A percentile compares a stretch with the other conserved stretches of the same genome.
Conservation (phyloP, 2,888 invertebrate species). For the Drosophila kuntzei region DNA sequence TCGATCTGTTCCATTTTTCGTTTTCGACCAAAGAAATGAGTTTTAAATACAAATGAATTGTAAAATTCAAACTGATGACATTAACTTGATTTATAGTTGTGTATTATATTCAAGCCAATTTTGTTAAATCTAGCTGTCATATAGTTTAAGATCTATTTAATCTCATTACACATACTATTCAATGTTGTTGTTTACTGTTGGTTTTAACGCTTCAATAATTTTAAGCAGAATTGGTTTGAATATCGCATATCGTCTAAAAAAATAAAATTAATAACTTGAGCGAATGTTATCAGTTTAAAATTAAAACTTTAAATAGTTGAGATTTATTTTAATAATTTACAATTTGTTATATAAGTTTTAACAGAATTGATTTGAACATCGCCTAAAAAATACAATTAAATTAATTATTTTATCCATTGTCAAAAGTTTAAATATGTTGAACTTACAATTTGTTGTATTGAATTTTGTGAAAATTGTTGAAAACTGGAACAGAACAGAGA, state of each 20-base stretch:
- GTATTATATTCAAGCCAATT: slow-evolving; percentile 9
- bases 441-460: background rate
- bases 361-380: slow-evolving; percentile 3
- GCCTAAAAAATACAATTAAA: background rate
- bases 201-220: slow-evolving; percentile 3
- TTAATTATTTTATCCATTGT: background rate
- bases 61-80: slow-evolving; percentile 13
- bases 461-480: background rate
- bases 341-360: background rate
- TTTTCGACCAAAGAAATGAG: slow-evolving; percentile 17
- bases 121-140: slow-evolving; percentile 4
- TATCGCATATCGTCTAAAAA: background rate
- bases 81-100: background rate
- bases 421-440: no score
- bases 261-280: background rate
- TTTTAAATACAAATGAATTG: slow-evolving; percentile 11
- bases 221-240: slow-evolving; percentile 4
- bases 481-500: slow-evolving; percentile 4
- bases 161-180: slow-evolving; percentile 10
- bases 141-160: slow-evolving; percentile 15
- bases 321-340: background rate
- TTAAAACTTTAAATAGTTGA: background rate
- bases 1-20: slow-evolving; percentile 11
- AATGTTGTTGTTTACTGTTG: slow-evolving; percentile 17
- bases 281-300: background rate